These are phyloP conservation scores for Clarias magur DNA, from an alignment of 2,113 vertebrate species.

Conservation along the genomic window DNA sequence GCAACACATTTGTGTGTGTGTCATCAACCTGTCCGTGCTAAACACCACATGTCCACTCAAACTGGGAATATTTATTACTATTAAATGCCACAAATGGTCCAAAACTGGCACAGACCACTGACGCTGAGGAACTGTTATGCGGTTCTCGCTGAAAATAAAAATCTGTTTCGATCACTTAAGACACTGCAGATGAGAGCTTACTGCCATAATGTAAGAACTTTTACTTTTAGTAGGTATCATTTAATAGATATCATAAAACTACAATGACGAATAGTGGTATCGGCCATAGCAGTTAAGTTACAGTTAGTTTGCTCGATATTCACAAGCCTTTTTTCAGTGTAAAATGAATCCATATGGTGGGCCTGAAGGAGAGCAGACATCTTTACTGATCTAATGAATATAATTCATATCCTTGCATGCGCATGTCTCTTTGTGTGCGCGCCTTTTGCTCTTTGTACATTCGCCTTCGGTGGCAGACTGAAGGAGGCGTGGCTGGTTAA, in stretches of 20 bases:
- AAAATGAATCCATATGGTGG: conserved; percentile 39
- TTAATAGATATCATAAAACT: not conserved
- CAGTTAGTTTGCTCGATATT: not conserved
- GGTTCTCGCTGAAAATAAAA: not conserved
- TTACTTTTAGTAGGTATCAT: not conserved
- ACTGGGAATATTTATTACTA: not conserved
- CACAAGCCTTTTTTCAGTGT: not conserved
- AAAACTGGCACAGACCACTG: not conserved
- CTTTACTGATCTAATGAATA: conserved; percentile 17
- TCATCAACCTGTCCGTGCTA: not conserved
- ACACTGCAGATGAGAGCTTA: not conserved
- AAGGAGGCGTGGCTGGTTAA: conserved; percentile 42
- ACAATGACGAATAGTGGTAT: not conserved
- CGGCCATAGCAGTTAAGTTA: not conserved
- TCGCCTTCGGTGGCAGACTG: conserved; percentile 23
- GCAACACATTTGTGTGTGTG: too few species aligned
- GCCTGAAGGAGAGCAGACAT: conserved; percentile 10
- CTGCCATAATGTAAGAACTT: not conserved
- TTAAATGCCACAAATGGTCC: not conserved
- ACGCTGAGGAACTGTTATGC: not conserved
- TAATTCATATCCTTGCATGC: conserved; percentile 20
- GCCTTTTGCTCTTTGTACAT: conserved; percentile 36
- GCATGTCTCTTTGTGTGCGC: not conserved
- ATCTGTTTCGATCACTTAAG: not conserved
- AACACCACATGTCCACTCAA: not conserved